Percentiles rank a stretch among this genome's conserved stretches.
phyloP scores from a whole-genome alignment of 2,797 vertebrate genomes.

The Nyctibius grandis region DNA sequence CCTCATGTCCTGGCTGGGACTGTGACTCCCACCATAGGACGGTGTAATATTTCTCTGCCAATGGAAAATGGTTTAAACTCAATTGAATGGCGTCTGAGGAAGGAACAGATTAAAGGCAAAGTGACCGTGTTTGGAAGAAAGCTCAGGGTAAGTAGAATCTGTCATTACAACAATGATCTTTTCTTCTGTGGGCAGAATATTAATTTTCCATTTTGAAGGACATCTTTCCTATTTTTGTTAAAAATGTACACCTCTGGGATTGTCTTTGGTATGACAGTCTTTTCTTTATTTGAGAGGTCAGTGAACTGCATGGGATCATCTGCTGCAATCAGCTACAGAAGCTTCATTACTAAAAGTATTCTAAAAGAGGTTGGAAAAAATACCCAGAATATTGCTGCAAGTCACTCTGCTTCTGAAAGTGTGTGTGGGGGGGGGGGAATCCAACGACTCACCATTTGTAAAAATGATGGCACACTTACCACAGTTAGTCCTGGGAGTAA shows the following conservation, averaged over 20 bases:
- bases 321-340: not conserved
- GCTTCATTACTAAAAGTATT: not conserved
- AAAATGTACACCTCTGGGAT: not conserved
- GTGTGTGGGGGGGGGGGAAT: too few relatives aligned
- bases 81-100: constrained; percentile 97
- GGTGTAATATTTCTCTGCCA: constrained; percentile 96
- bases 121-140: constrained; percentile 98
- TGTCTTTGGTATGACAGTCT: not conserved
- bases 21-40: constrained; percentile 96
- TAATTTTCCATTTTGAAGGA: not conserved
- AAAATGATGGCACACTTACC: not conserved
- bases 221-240: not conserved
- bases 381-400: not conserved
- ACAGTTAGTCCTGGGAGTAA: not conserved
- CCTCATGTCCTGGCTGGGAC: constrained; percentile 97
- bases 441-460: not conserved
- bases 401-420: not conserved
- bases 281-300: not conserved
- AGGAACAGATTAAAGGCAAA: constrained; percentile 97
- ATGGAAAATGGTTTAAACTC: constrained; percentile 98
- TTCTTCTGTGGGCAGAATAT: not conserved
- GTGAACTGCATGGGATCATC: not conserved
- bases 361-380: not conserved
- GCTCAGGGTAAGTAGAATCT: constrained; percentile 85
- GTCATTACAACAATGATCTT: not conserved